These are phyloP conservation scores for Aphelocoma californica DNA, from an alignment of 2,797 vertebrate genomes.

Conservation along the genomic window DNA sequence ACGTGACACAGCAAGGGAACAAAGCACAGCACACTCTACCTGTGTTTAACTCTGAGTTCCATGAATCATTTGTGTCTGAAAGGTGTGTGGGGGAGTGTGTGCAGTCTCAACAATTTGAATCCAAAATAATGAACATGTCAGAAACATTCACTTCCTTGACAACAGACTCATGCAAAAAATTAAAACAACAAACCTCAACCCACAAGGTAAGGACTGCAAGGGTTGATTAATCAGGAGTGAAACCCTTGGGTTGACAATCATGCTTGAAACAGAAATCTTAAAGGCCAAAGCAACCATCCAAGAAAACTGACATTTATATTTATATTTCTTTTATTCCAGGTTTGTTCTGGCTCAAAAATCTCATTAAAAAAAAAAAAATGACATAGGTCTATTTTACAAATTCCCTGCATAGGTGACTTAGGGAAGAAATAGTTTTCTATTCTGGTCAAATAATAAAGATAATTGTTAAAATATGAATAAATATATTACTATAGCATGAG, in stretches of 20 bases:
- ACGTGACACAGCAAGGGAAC: not conserved
- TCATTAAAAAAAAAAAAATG: not conserved
- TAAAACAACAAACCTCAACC: not conserved
- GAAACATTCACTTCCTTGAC: not conserved
- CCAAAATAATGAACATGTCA: not conserved
- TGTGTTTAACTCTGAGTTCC: not conserved
- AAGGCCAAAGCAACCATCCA: not conserved
- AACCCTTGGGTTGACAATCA: not conserved
- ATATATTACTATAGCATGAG: not conserved
- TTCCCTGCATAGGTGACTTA: not conserved
- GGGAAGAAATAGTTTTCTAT: not conserved
- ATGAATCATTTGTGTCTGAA: not conserved
- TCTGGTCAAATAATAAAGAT: not conserved
- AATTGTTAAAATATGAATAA: not conserved
- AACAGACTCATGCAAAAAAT: not conserved
- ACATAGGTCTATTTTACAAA: not conserved
- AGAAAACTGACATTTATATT: not conserved
- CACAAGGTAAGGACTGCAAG: not conserved
- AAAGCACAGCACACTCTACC: not conserved
- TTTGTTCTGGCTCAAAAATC: constrained; percentile 1
- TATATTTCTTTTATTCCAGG: not conserved
- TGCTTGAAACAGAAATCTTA: not conserved
- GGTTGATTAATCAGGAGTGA: not conserved
- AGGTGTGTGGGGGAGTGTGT: not conserved
- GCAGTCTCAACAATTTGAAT: not conserved